phyloP scores from a whole-genome alignment of 1,140 invertebrate species.

The Zaprionus camerounensis region DNA sequence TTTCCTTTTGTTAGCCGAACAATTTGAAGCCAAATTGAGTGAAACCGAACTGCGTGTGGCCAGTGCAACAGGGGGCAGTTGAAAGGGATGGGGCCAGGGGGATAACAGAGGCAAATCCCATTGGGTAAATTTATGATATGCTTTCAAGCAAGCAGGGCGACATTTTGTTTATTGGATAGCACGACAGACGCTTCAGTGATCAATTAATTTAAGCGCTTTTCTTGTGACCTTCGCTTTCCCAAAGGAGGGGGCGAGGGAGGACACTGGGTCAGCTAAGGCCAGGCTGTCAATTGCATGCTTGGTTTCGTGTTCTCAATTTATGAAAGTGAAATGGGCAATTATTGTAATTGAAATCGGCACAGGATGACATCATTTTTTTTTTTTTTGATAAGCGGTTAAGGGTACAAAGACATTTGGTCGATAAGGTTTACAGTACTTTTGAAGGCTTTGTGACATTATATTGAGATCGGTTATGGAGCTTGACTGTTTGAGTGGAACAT shows the following conservation, averaged over 20 bases:
- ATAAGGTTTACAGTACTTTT: background rate
- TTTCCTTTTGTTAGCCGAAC: constrained; percentile 4
- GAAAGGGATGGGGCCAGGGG: constrained; percentile 1
- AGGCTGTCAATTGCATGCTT: constrained; percentile 67
- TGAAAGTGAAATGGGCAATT: constrained; percentile 55
- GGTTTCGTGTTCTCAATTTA: constrained; percentile 45
- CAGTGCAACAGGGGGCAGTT: constrained; percentile 49
- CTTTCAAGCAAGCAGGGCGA: constrained; percentile 17
- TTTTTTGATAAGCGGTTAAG: constrained; percentile 8
- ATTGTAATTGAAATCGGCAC: constrained; percentile 44
- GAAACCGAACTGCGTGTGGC: constrained; percentile 38
- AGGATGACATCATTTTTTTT: constrained; percentile 35
- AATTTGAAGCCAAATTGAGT: constrained; percentile 66
- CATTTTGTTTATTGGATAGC: constrained; percentile 63
- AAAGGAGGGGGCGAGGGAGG: too few species aligned
- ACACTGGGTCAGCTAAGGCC: background rate
- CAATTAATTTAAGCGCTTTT: constrained; percentile 70
- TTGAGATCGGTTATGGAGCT: background rate
- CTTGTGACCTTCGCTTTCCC: constrained; percentile 4
- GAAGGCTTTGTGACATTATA: background rate
- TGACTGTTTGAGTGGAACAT: background rate
- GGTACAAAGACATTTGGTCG: background rate
- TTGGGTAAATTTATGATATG: constrained; percentile 57
- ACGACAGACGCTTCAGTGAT: constrained; percentile 39
- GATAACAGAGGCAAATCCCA: constrained; percentile 22